These are phyloP conservation scores for human (Homo sapiens) DNA, from an alignment of 2,113 vertebrate genomes.

Conservation along the genomic window GRCh38 chr1:59145501-59146000, in stretches of 20 bases:
- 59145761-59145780: neutral
- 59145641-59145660: too few species aligned
- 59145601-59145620: too few species aligned
- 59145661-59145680: too few species aligned
- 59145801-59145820: constrained; percentile 1
- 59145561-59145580: too few species aligned
- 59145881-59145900: neutral
- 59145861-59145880: neutral
- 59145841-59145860: neutral
- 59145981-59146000: neutral
- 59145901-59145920: neutral
- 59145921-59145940: neutral
- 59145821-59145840: neutral
- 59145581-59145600: too few species aligned
- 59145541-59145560: too few species aligned
- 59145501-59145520: too few species aligned
- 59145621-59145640: too few species aligned
- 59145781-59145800: too few species aligned
- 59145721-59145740: neutral
- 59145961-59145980: neutral
- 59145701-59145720: neutral
- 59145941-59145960: neutral
- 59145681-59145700: too few species aligned
- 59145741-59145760: neutral
- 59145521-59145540: too few species aligned